Percentiles rank a stretch among this genome's conserved stretches.
phyloP scores from a whole-genome alignment of 92 coral and sea anemone genomes.

The Isaurus tuberculatus region DNA sequence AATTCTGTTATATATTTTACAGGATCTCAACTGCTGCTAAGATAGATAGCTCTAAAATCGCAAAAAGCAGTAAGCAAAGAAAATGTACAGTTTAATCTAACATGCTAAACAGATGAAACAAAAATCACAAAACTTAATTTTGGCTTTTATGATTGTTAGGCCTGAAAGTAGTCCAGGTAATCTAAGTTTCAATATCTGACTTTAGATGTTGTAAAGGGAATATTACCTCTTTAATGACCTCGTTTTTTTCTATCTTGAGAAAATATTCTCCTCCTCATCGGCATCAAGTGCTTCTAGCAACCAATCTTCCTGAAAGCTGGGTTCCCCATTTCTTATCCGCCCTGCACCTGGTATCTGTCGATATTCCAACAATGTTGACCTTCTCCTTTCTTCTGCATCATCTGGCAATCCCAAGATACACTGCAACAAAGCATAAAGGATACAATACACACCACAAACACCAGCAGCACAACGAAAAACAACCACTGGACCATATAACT shows the following conservation, averaged over 20 bases:
- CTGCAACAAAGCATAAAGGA: slow-evolving; percentile 81
- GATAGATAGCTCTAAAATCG: too few species aligned
- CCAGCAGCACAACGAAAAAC: slow-evolving; percentile 97
- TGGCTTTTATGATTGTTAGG: too few species aligned
- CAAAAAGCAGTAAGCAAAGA: too few species aligned
- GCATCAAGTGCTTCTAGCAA: slow-evolving; percentile 93
- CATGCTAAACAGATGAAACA: too few species aligned
- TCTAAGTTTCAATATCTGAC: too few species aligned
- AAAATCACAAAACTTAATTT: too few species aligned
- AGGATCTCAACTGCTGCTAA: too few species aligned
- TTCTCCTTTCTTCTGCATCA: slow-evolving; percentile 69
- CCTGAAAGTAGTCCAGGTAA: too few species aligned
- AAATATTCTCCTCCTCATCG: slow-evolving; percentile 83
- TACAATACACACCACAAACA: slow-evolving; percentile 83
- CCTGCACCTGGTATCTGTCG: slow-evolving; percentile 66
- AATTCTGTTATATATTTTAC: too few species aligned
- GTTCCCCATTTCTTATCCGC: slow-evolving; percentile 51
- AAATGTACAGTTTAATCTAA: too few species aligned
- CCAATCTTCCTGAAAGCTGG: slow-evolving; percentile 82
- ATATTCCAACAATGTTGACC: slow-evolving; percentile 64
- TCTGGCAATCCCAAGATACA: slow-evolving; percentile 83
- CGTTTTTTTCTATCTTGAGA: slow-evolving; percentile 48
- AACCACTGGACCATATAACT: slow-evolving; percentile 83
- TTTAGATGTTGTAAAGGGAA: neutral
- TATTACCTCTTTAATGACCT: slow-evolving; percentile 5